Evolutionary conservation across 2,797 vertebrate species (phyloP).

Genomic region (Enteromius thamalakanensis): DNA sequence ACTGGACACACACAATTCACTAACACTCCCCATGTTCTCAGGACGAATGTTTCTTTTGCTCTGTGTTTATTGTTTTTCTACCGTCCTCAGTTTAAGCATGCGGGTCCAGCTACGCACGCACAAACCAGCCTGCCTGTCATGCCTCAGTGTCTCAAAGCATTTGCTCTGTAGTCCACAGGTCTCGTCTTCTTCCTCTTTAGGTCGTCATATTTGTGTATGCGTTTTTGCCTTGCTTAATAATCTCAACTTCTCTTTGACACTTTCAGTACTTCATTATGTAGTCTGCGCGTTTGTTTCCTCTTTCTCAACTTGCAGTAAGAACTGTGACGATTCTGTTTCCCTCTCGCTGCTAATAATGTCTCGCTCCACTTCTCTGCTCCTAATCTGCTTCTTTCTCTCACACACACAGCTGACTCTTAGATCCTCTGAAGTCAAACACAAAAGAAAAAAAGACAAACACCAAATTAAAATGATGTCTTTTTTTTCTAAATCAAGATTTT

Average conservation of each 20-base stretch:
- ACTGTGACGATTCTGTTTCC: slow-evolving; percentile 67
- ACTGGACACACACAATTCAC: slow-evolving; percentile 87
- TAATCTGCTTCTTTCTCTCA: not conserved
- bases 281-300: slow-evolving; percentile 56
- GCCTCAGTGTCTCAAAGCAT: slow-evolving; percentile 30
- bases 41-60: not conserved
- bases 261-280: slow-evolving; percentile 53
- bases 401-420: not conserved
- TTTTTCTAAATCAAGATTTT: not conserved
- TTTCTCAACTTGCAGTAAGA: slow-evolving; percentile 56
- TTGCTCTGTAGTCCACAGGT: slow-evolving; percentile 42
- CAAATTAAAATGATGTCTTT: not conserved
- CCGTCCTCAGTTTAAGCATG: not conserved
- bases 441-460: slow-evolving; percentile 13
- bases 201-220: slow-evolving; percentile 33
- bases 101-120: slow-evolving; percentile 36
- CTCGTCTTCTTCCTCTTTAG: slow-evolving; percentile 39
- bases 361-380: not conserved
- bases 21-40: slow-evolving; percentile 82
- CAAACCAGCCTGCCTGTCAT: slow-evolving; percentile 38
- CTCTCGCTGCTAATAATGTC: slow-evolving; percentile 47
- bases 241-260: slow-evolving; percentile 50
- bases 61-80: slow-evolving; percentile 17
- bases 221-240: slow-evolving; percentile 43
- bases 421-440: not conserved